phyloP scores from a whole-genome alignment of 2,888 invertebrate species.

The Zonitis immaculata region DNA sequence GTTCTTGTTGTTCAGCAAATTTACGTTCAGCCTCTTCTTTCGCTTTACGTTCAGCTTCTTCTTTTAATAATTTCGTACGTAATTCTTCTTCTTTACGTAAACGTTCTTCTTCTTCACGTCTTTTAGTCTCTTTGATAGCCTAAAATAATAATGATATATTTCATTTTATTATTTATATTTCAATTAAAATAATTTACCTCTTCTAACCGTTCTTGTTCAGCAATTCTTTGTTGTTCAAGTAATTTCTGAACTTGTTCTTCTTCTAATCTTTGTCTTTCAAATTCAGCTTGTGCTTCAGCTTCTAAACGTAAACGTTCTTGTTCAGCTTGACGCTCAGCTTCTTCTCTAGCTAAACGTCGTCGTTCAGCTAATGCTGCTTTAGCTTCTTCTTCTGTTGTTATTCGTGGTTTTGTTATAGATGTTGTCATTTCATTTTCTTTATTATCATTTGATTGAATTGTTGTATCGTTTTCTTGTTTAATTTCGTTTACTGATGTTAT shows the following conservation, averaged over 20 bases:
- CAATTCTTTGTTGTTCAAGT: constrained; percentile 71
- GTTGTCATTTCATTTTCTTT: constrained; percentile 49
- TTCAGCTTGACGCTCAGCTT: constrained; percentile 87
- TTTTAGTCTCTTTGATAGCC: constrained; percentile 66
- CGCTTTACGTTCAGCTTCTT: constrained; percentile 73
- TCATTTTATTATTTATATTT: not conserved
- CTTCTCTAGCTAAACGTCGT: constrained; percentile 80
- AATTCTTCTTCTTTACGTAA: constrained; percentile 64
- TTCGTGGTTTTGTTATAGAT: constrained; percentile 65
- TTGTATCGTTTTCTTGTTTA: constrained; percentile 16
- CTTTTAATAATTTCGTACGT: constrained; percentile 61
- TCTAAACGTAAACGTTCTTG: constrained; percentile 70
- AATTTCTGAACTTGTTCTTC: constrained; percentile 78
- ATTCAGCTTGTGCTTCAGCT: constrained; percentile 68
- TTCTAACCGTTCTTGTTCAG: constrained; percentile 81
- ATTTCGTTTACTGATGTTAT: constrained; percentile 14
- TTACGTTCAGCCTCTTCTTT: constrained; percentile 82
- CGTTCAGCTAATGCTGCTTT: constrained; percentile 91
- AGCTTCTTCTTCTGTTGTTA: constrained; percentile 88
- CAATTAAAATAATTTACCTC: constrained; percentile 53
- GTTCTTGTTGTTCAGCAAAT: constrained; percentile 78
- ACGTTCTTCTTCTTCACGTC: constrained; percentile 73
- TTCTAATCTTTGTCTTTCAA: constrained; percentile 67
- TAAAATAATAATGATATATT: too few species aligned
- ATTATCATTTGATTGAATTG: constrained; percentile 7